These are phyloP conservation scores for Protobothrops flavoviridis DNA, from an alignment of 2,113 vertebrate genomes.

Conservation along the genomic window DNA sequence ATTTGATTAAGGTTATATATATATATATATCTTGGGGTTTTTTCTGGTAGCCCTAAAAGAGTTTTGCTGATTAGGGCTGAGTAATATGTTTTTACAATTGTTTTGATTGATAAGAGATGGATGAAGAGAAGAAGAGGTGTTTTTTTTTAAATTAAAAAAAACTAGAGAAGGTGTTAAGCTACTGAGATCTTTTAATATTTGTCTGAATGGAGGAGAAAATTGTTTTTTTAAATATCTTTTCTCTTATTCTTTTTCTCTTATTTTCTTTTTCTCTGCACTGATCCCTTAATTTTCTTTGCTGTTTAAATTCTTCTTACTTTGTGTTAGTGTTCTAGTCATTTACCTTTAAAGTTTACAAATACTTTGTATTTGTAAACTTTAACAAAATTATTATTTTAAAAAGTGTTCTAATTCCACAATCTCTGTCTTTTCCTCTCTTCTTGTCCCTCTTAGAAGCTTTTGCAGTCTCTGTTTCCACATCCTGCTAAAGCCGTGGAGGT, in stretches of 20 bases:
- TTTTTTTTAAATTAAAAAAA: neutral
- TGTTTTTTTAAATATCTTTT: neutral
- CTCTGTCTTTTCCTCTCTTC: neutral
- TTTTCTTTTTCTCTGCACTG: neutral
- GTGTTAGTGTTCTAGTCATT: neutral
- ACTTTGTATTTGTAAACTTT: neutral
- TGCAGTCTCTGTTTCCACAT: neutral
- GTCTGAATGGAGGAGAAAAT: neutral
- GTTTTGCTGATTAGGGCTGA: neutral
- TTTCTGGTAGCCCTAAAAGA: neutral
- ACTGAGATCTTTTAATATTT: neutral
- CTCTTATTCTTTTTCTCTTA: neutral
- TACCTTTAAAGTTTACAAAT: neutral
- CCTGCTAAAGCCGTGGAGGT: neutral
- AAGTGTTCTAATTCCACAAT: neutral
- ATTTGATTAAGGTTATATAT: neutral
- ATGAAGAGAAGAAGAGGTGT: neutral
- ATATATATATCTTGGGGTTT: neutral
- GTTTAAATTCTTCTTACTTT: neutral
- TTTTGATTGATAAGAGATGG: neutral
- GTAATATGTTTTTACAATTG: neutral
- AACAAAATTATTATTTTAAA: neutral
- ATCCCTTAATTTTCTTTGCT: neutral
- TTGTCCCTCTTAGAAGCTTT: neutral
- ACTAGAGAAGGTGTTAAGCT: neutral